Base-by-base conservation (phyloP, 2,888 invertebrate species). In the Apodemia mormo region DNA sequence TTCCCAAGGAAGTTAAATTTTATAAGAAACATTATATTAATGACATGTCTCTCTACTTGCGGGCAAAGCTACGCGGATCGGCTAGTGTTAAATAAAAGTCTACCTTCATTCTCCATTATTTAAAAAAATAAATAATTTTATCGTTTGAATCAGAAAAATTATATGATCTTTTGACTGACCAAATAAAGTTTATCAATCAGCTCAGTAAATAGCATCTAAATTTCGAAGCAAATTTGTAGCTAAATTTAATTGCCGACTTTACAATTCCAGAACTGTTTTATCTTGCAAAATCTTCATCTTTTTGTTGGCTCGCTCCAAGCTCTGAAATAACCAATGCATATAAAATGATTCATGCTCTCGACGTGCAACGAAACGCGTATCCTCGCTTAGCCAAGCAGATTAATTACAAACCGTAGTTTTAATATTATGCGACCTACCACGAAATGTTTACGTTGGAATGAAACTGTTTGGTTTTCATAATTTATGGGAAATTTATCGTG, bases 281-380 rank as follows among this genome's bases (percentile, higher is more conserved):
- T 77, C 75, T 77, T 74, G 70, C 65, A 66, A 74, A 73, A 67
- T 72, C 73, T 72, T 64, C 71, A 33, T 52, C 52, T 22, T 65
- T 37, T 65, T 65, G 68, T 37, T 68, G 73, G 73, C 69, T 72
- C 68, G 56, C 61, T 61, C 72, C 45, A 49, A 68, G 66, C 71
- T 69, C 71, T 71, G 73, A 73, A 74, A 76, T 76, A 77, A 73
- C 74, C 76, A 86, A 87, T 86, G 87, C 87, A 88, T 88, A 86
- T 81, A 85, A 85, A 88, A 87, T 89, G 85, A 88, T 88, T 85
- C 85, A 87, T 85, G 83, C 75, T 83, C 82, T 83, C 82, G 79
- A 71, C 81, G 81, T 83, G 77, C 81, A 73, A 73, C 75, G 76
- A 77, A 77, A 78, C 80, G 80, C 80, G 80, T 80, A 82, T 64